Evolutionary conservation across 2,888 invertebrate genomes (phyloP).

Genomic region (Eulithis testata): DNA sequence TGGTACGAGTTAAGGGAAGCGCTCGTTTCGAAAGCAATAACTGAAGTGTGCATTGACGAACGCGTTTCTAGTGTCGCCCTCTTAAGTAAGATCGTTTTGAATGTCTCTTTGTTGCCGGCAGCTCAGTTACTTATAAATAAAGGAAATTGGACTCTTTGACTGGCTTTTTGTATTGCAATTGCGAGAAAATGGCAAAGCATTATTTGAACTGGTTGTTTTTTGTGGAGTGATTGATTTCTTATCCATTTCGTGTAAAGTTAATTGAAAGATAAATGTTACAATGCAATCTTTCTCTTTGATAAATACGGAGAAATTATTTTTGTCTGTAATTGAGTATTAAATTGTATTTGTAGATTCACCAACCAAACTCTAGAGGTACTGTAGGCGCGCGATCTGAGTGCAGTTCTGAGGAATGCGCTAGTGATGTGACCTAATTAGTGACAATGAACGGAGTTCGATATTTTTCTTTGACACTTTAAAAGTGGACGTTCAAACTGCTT

Average conservation of each 20-base stretch:
- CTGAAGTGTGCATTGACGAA: slow-evolving; percentile 77
- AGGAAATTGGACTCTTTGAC: slow-evolving; percentile 42
- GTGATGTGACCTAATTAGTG: too few relatives aligned
- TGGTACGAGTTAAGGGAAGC: slow-evolving; percentile 29
- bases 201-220: neutral
- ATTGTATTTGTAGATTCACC: too few relatives aligned
- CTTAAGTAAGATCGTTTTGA: slow-evolving; percentile 73
- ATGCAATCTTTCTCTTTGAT: neutral
- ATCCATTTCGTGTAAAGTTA: slow-evolving; percentile 3
- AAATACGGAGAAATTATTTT: neutral
- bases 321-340: neutral
- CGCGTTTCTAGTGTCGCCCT: slow-evolving; percentile 71
- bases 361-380: too few relatives aligned
- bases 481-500: too few relatives aligned
- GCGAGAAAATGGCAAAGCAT: neutral
- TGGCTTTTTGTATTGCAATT: slow-evolving; percentile 11
- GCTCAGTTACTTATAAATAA: slow-evolving; percentile 53
- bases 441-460: too few relatives aligned
- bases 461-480: too few relatives aligned
- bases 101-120: slow-evolving; percentile 65
- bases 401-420: too few relatives aligned
- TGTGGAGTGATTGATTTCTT: slow-evolving; percentile 7
- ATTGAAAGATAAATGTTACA: slow-evolving; percentile 1
- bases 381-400: too few relatives aligned
- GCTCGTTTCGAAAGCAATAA: slow-evolving; percentile 53